Evolutionary conservation across 2,797 vertebrate genomes (phyloP).

Genomic region (Trachops cirrhosus): DNA sequence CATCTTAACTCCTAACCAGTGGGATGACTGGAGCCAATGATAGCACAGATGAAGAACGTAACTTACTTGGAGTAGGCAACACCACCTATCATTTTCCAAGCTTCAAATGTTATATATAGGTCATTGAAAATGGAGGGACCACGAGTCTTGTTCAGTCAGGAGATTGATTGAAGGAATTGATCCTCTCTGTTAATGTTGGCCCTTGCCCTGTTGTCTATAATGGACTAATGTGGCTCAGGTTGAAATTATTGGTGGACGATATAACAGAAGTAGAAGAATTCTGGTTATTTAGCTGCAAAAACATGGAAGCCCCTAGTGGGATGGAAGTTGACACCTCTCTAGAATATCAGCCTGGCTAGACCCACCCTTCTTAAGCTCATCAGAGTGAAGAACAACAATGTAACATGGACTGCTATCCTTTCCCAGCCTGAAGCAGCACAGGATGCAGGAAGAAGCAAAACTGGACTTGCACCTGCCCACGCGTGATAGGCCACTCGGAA

Average conservation of each 20-base stretch:
- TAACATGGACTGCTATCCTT: not conserved
- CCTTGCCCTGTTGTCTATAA: conserved; percentile 33
- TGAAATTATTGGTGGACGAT: not conserved
- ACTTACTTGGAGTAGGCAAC: not conserved
- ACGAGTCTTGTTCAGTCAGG: conserved; percentile 36
- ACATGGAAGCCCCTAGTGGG: not conserved
- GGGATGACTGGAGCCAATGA: not conserved
- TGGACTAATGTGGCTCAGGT: not conserved
- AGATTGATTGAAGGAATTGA: conserved; percentile 42
- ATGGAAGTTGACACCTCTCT: not conserved
- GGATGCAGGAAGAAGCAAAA: not conserved
- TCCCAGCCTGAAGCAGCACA: not conserved
- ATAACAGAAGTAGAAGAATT: not conserved
- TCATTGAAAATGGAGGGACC: conserved; percentile 34
- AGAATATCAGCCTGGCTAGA: not conserved
- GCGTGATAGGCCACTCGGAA: not conserved
- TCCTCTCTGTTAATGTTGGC: conserved; percentile 29
- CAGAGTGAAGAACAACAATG: not conserved
- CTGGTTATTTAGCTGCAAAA: not conserved
- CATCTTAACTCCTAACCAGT: not conserved
- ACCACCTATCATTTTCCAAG: not conserved
- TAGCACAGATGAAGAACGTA: not conserved
- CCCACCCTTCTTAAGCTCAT: not conserved
- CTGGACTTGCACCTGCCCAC: not conserved
- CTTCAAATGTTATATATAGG: not conserved